phyloP scores from a whole-genome alignment of 2,888 invertebrate genomes.

The Corbicula japonica region DNA sequence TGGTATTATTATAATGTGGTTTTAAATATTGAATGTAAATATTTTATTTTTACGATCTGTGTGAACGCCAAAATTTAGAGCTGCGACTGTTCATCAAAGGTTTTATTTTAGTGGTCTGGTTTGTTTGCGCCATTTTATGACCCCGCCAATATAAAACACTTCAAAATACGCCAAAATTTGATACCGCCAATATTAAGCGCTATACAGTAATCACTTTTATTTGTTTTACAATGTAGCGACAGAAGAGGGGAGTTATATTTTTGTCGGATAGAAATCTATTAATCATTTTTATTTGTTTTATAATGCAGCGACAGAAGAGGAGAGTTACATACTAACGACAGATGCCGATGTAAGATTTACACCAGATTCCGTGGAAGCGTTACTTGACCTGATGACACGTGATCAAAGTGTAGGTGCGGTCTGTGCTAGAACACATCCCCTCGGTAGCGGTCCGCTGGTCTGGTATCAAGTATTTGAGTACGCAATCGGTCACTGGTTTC shows the following conservation, averaged over 20 bases:
- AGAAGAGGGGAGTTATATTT: not conserved
- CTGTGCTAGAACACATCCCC: constrained; percentile 83
- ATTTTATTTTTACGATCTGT: too few species aligned
- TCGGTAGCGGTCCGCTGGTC: constrained; percentile 81
- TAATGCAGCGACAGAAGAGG: constrained; percentile 60
- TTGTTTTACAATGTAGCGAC: too few species aligned
- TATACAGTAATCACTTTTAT: too few species aligned
- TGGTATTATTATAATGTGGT: too few species aligned
- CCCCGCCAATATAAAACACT: too few species aligned
- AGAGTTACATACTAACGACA: constrained; percentile 82
- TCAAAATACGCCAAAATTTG: too few species aligned
- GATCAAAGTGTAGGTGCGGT: constrained; percentile 83
- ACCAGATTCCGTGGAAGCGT: constrained; percentile 81
- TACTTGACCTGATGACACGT: constrained; percentile 83
- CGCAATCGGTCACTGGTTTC: constrained; percentile 84
- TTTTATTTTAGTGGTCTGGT: too few species aligned
- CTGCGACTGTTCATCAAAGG: too few species aligned
- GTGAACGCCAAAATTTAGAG: too few species aligned
- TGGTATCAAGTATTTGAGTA: constrained; percentile 85
- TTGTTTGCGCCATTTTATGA: too few species aligned
- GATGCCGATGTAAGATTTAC: constrained; percentile 84
- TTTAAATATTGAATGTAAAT: too few species aligned
- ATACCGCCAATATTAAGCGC: too few species aligned
- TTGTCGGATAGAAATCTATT: not conserved
- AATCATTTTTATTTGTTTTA: not conserved